phyloP scores from a whole-genome alignment of 2,888 invertebrate species.

The Epicampocera succincta region DNA sequence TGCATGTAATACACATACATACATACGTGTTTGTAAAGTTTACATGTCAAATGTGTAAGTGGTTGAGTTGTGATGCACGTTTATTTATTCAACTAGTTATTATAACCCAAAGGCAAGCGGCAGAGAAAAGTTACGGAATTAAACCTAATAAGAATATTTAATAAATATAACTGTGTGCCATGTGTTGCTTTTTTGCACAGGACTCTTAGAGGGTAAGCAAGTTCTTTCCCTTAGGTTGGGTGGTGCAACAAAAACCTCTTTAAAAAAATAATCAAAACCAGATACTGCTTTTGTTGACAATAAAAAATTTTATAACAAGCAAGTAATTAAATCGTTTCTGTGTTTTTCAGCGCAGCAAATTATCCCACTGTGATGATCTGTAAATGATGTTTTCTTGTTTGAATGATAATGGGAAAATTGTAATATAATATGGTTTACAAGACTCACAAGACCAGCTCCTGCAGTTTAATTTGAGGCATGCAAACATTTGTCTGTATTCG shows the following conservation, averaged over 20 bases:
- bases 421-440: conserved; percentile 68
- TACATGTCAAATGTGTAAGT: not conserved
- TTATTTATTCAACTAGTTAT: conserved; percentile 62
- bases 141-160: conserved; percentile 60
- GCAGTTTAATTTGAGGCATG: conserved; percentile 49
- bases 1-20: not conserved
- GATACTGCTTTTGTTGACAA: conserved; percentile 48
- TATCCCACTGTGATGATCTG: conserved; percentile 65
- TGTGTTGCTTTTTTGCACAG: conserved; percentile 10
- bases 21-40: no score
- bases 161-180: conserved; percentile 5
- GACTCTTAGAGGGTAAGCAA: conserved; percentile 16
- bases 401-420: conserved; percentile 64
- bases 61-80: conserved; percentile 1
- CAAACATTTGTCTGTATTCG: conserved; percentile 9
- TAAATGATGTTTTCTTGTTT: conserved; percentile 62
- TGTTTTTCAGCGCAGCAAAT: conserved; percentile 42
- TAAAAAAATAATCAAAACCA: conserved; percentile 54
- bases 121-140: conserved; percentile 59
- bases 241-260: conserved; percentile 6
- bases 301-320: conserved; percentile 52
- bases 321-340: conserved; percentile 62
- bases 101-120: conserved; percentile 57
- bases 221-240: conserved; percentile 11
- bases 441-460: conserved; percentile 51